phyloP scores from a whole-genome alignment of 2,797 vertebrate species.

The Lithobates sylvaticus region DNA sequence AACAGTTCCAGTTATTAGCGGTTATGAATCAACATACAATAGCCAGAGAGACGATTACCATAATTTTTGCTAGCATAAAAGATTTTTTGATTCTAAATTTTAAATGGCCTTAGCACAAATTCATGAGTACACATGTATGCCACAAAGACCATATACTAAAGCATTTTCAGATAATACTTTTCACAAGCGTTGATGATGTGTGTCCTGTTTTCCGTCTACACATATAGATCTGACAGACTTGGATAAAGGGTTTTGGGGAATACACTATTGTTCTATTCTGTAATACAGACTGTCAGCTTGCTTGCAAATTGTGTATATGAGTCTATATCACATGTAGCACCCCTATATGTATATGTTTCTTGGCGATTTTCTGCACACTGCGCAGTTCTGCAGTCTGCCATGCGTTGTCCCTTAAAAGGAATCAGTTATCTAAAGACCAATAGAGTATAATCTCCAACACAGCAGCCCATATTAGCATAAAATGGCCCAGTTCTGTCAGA shows the following conservation, averaged over 20 bases:
- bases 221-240: neutral
- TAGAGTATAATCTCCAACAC: conserved; percentile 80
- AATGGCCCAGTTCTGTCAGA: conserved; percentile 87
- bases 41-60: too few relatives aligned
- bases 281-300: too few relatives aligned
- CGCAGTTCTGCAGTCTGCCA: conserved; percentile 72
- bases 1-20: too few relatives aligned
- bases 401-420: conserved; percentile 84
- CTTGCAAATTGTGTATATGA: too few relatives aligned
- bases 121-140: neutral
- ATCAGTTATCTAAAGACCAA: conserved; percentile 79
- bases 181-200: neutral
- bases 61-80: too few relatives aligned
- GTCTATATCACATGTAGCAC: too few relatives aligned
- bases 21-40: too few relatives aligned
- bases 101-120: neutral
- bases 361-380: too few relatives aligned
- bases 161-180: neutral
- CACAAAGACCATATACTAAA: neutral
- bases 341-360: conserved; percentile 19
- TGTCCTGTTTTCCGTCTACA: neutral
- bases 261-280: too few relatives aligned
- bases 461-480: conserved; percentile 83
- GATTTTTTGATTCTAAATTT: too few relatives aligned
- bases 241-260: too few relatives aligned